Conservation (phyloP, 2,113 vertebrate species). For the Ahaetulla prasina region DNA sequence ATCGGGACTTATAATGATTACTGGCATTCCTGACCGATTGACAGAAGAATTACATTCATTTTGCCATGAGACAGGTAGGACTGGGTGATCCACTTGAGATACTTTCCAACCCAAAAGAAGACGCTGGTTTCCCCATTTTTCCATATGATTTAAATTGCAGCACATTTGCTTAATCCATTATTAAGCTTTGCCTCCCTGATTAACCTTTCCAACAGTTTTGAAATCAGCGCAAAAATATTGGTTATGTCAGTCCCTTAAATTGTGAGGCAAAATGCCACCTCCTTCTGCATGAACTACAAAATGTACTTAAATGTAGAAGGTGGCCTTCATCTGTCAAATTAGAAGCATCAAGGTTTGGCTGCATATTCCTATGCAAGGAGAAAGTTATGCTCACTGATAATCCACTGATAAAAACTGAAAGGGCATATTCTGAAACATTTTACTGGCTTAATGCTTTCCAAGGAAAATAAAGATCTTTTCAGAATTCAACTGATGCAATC, state of each 20-base stretch:
- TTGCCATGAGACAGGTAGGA: neutral
- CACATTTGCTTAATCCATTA: conserved; percentile 43
- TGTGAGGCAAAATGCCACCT: neutral
- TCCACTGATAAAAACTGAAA: neutral
- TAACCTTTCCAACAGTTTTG: conserved; percentile 4
- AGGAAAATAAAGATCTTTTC: neutral
- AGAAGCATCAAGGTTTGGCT: fast-evolving
- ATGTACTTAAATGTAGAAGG: conserved; percentile 38
- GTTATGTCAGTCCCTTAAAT: conserved; percentile 31
- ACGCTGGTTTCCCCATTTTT: conserved; percentile 13
- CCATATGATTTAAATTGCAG: conserved; percentile 51
- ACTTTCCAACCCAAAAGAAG: conserved; percentile 1
- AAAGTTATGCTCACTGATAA: fast-evolving
- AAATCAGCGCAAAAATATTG: conserved; percentile 43
- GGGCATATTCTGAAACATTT: neutral
- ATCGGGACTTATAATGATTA: neutral
- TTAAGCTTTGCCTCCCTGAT: conserved; percentile 32
- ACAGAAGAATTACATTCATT: neutral
- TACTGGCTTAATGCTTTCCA: neutral
- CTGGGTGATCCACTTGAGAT: neutral
- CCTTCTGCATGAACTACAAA: neutral
- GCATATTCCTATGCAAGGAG: neutral
- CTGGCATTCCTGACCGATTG: neutral
- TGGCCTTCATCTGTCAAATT: conserved; percentile 44
- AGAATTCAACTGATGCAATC: neutral